Evolutionary conservation across 2,113 vertebrate species (phyloP), one percentile per base, ranked within the genome.

Genomic region (Nyctereutes procyonoides): DNA sequence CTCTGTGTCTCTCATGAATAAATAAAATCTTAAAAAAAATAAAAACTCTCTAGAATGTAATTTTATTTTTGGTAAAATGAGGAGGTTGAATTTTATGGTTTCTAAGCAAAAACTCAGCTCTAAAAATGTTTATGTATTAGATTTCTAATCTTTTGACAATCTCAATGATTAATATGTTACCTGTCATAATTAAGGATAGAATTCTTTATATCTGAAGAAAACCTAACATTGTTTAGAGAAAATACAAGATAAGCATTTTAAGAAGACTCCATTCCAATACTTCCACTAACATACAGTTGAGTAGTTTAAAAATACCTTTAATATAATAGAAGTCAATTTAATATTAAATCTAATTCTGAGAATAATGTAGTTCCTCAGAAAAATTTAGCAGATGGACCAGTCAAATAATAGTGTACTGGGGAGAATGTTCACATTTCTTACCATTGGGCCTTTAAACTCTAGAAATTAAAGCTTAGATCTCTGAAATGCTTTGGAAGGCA

Each of bases 141-240:
- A 85, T 86, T 93, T 89, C 73, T 58, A 85, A 83, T 76, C 26
- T 95, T 96, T 58, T 92, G 30, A 60, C 80, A 79, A 96, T 58
- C 20, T 90, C 51, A 67, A 28, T 55, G n/a, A 65, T 43, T 74
- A n/a, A 80, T 73, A 95, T 90, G 81, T 80, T 90, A 90, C 19
- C 26, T 83, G 22, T n/a, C 86, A 53, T 76, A 95, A 69, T 86
- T 92, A 84, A 90, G 65, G 7, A 82, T 56, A 60, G 43, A 58
- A 26, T 51, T 96, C 84, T 96, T 87, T 51, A 71, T 84, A 93
- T 48, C 60, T 94, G 65, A 80, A 77, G 65, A 89, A 95, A 97
- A 93, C n/a, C 10, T 93, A 87, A 88, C 5, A 81, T 8, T 82
- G 51, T 58, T 93, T 85, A 88, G 0, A 95, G 84, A 95, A 95